Conservation (phyloP, 2,113 vertebrate genomes). For the Epinephelus moara region DNA sequence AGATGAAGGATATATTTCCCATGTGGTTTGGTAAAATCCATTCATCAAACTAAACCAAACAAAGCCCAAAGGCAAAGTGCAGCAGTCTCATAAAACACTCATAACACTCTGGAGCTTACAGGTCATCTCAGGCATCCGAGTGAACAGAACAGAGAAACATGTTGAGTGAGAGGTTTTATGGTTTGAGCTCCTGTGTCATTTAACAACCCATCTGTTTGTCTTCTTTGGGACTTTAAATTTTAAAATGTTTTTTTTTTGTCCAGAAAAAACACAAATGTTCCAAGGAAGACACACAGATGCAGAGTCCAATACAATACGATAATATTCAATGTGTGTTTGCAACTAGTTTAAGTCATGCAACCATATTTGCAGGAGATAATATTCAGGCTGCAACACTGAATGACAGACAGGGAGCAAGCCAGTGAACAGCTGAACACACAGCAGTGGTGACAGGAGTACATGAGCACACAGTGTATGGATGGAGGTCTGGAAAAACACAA, state of each 20-base stretch:
- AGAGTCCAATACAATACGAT: neutral
- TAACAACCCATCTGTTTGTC: neutral
- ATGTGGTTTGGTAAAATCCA: conserved; percentile 12
- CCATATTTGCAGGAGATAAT: neutral
- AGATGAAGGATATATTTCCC: conserved; percentile 52
- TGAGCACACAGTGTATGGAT: neutral
- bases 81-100: conserved; percentile 4
- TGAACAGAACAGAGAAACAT: neutral
- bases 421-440: conserved; percentile 48
- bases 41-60: conserved; percentile 31
- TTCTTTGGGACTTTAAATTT: neutral
- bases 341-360: neutral
- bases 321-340: neutral
- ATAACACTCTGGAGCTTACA: neutral
- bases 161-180: neutral
- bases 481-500: neutral
- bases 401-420: neutral
- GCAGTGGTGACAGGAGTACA: conserved; percentile 10
- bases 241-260: neutral
- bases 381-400: neutral
- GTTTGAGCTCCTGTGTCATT: neutral
- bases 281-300: neutral
- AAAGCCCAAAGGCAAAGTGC: neutral
- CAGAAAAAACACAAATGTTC: neutral
- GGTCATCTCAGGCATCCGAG: neutral